Evolutionary conservation across 2,888 invertebrate genomes (phyloP), one percentile per base, ranked within the genome.

Genomic region (Drosophila macrospina): DNA sequence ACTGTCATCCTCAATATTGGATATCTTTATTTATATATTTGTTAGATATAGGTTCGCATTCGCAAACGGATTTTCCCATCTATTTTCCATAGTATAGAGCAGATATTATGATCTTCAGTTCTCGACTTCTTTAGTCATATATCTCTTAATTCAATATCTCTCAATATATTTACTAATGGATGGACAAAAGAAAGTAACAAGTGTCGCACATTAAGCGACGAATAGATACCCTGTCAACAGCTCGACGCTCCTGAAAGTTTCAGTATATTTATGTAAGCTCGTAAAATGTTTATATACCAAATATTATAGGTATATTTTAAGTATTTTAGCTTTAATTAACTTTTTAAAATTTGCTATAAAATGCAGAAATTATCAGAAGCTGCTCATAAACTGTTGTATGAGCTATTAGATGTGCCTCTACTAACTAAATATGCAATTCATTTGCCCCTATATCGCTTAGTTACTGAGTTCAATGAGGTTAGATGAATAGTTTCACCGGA

Each of bases 201-300:
- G 52, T 39, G 32, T 6, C 20, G 13, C 5, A 1, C 5, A 15
- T 26, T 13, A 4, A 4, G 10, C 15, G 13, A 13, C 32, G 3
- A 10, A 11, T 1, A 42, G 32, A 67, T 61, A 71, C 69, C 51
- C 70, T 57, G 10, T 39, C 16, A 30, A 30, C 2, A 3, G 8
- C 16, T 8, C 6, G 41, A 42, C n/a, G 6, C 7, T 26, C 7
- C 4, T n/a, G 26, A 26, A 47, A 16, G 16, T 1, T 6, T 16
- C 3, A 42, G 26, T 26, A 42, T 26, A 42, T 8, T 26, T 13
- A 0, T 1, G 7, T 42, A 1, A 8, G 3, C 7, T 6, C 1
- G 7, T 26, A 5, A 1, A 26, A 1, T 42, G 24, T 7, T 26
- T 8, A 8, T 42, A 6, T 42, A 8, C 26, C 24, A 42, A 42